Base-by-base conservation (phyloP, 2,113 vertebrate species). In the Taxidea taxus region DNA sequence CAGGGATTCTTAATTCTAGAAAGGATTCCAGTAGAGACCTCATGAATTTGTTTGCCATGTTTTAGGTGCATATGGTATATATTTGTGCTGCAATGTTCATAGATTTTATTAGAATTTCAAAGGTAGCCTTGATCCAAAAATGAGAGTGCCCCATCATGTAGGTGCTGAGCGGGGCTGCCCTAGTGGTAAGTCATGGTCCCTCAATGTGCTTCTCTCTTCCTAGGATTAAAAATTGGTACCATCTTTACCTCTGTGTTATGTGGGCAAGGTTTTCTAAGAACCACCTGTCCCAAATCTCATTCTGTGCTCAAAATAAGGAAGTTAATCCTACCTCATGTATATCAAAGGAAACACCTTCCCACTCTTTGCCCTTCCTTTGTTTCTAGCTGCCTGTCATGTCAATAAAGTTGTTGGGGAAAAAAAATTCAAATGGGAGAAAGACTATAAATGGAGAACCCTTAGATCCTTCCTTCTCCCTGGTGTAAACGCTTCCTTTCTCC, bases 391-490 rank as follows among this genome's bases (percentile, higher is more conserved):
- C 95, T 90, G 91, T 91, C 90, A 89, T 60, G 39, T 82, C 96
- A 96, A 97, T 97, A 97, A 97, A 98, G 97, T 98, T 97, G 85
- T 98, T 96, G 90, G 72, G 44, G 44, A 4, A 23, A 96, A 94
- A 96, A 95, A 94, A 95, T 70, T 97, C 90, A 95, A 94, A 87
- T 80, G 70, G 82, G 92, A 95, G 66, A 96, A 88, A 80, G 66
- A 75, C 92, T 94, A 37, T 95, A 95, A 86, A 83, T 81, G 87
- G 96, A 97, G 96, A 96, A 92, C 87, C 68, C 93, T 95, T 81
- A 88, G 91, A 96, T 83, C 84, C 68, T 74, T 56, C 54, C 72
- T 92, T 87, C 74, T 97, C 94, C 95, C 95, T 54, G 78, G 97
- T 5, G 21, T 87, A 86, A 96, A 92, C 39, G 37, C 58, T 97